phyloP scores from a whole-genome alignment of 2,888 invertebrate genomes.

The Cynaeus angustus region DNA sequence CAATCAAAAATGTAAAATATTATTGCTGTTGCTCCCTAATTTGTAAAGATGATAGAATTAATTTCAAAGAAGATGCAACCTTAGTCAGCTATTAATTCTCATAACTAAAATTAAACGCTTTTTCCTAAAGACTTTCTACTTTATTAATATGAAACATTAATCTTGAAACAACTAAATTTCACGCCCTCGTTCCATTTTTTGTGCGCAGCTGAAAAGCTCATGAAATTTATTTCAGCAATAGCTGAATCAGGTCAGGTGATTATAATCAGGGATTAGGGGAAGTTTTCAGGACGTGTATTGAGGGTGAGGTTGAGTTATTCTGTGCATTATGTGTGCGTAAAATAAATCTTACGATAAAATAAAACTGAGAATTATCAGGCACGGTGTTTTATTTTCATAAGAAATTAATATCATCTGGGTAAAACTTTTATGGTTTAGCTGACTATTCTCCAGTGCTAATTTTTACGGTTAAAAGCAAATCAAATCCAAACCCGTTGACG shows the following conservation, averaged over 20 bases:
- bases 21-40: conserved; percentile 7
- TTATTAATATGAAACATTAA: conserved; percentile 39
- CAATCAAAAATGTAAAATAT: conserved; percentile 22
- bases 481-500: too few relatives aligned
- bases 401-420: too few relatives aligned
- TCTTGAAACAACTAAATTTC: conserved; percentile 37
- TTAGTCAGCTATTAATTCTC: conserved; percentile 34
- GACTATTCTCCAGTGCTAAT: too few relatives aligned
- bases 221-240: conserved; percentile 32
- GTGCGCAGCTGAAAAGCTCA: conserved; percentile 18
- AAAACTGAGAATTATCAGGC: background rate
- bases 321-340: background rate
- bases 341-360: conserved; percentile 1
- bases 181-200: conserved; percentile 23
- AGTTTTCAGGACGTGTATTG: conserved; percentile 5
- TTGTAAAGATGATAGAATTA: conserved; percentile 33
- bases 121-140: conserved; percentile 31
- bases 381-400: too few relatives aligned
- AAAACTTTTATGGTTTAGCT: too few relatives aligned
- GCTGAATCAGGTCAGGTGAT: conserved; percentile 27
- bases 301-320: conserved; percentile 2
- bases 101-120: conserved; percentile 43
- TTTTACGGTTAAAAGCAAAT: too few relatives aligned
- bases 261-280: conserved; percentile 6
- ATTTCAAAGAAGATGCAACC: conserved; percentile 29